phyloP scores from a whole-genome alignment of 2,797 vertebrate genomes.

The Girardinus metallicus region DNA sequence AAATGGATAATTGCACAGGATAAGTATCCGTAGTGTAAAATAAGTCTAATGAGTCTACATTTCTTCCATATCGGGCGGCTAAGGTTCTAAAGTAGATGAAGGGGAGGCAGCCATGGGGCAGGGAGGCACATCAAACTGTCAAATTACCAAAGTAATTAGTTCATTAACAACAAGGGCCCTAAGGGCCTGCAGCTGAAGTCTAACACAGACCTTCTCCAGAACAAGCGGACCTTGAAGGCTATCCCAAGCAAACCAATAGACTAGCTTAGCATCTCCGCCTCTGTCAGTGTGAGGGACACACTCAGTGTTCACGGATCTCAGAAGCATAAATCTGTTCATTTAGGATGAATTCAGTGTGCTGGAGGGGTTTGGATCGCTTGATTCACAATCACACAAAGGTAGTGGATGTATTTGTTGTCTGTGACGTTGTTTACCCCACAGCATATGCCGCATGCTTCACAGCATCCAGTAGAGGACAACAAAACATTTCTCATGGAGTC shows the following conservation, averaged over 20 bases:
- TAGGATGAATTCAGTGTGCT: constrained; percentile 24
- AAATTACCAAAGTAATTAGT: constrained; percentile 83
- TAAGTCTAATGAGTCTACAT: neutral
- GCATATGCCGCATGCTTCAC: constrained; percentile 19
- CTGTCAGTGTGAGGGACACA: constrained; percentile 27
- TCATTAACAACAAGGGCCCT: constrained; percentile 77
- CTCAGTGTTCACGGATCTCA: constrained; percentile 31
- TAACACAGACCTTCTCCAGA: constrained; percentile 60
- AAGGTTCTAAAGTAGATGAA: constrained; percentile 30
- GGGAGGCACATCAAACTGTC: constrained; percentile 58
- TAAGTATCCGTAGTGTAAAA: neutral
- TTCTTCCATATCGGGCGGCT: constrained; percentile 5
- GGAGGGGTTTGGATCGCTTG: constrained; percentile 20
- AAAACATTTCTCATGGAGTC: constrained; percentile 33
- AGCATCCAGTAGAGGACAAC: constrained; percentile 3
- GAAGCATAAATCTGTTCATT: constrained; percentile 30
- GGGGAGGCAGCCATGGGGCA: constrained; percentile 15
- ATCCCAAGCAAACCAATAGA: constrained; percentile 46
- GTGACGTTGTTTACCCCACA: constrained; percentile 19
- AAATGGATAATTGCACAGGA: neutral
- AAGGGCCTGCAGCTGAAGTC: constrained; percentile 63
- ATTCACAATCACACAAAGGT: constrained; percentile 27
- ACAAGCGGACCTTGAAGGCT: constrained; percentile 55
- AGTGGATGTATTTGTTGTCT: constrained; percentile 8
- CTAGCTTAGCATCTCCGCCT: constrained; percentile 48